Percentiles rank a stretch among this genome's conserved stretches.
phyloP scores from a whole-genome alignment of 2,888 invertebrate species.

The Alentia gelatinosa region DNA sequence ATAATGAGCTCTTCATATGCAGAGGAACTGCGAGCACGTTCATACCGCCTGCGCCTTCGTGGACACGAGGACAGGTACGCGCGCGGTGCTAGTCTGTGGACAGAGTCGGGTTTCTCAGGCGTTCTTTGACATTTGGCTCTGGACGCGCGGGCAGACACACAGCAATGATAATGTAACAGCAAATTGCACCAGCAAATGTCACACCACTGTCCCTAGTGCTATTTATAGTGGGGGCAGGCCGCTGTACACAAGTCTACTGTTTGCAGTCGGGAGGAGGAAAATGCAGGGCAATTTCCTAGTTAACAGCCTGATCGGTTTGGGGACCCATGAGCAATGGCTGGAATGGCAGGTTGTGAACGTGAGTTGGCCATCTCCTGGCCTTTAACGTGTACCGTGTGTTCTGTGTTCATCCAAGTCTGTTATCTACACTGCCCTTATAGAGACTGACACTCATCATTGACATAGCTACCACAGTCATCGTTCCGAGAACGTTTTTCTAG shows the following conservation, averaged over 20 bases:
- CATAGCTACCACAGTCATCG: too few species aligned
- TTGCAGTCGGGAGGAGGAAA: neutral
- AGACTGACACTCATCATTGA: too few species aligned
- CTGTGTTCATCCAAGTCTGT: too few species aligned
- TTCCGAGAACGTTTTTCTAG: too few species aligned
- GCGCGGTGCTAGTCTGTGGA: neutral
- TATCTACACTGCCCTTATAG: too few species aligned
- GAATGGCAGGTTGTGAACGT: slow-evolving; percentile 1
- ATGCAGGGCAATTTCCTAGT: slow-evolving; percentile 11
- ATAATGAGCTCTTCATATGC: too few species aligned
- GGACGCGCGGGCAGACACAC: neutral
- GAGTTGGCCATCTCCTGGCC: too few species aligned
- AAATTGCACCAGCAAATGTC: neutral
- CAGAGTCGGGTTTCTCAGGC: neutral
- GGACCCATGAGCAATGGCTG: neutral
- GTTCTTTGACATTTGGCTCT: slow-evolving; percentile 9
- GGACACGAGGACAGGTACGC: neutral
- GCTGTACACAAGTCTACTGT: neutral
- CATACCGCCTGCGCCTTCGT: too few species aligned
- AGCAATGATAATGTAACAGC: neutral
- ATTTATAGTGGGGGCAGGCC: neutral
- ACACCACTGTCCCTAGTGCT: neutral
- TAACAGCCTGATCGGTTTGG: neutral
- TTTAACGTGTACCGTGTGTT: too few species aligned
- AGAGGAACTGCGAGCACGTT: too few species aligned